Evolutionary conservation across 1,140 invertebrate species (phyloP).

Genomic region (Diploscapter pachys): DNA sequence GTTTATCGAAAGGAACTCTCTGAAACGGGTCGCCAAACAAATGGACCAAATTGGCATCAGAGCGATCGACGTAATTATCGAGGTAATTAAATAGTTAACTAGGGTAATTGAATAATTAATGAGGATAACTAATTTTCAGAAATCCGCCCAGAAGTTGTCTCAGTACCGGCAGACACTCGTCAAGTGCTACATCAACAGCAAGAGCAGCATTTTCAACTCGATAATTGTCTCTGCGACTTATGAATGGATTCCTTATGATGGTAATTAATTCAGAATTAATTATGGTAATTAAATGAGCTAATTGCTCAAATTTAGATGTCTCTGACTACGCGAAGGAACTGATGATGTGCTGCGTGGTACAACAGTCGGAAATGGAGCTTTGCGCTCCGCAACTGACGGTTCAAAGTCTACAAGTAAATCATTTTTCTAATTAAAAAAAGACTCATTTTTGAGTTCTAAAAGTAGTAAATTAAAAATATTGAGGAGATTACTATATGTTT

Average conservation of each 20-base stretch:
- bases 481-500: no score
- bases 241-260: conserved; percentile 19
- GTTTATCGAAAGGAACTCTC: conserved; percentile 47
- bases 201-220: conserved; percentile 10
- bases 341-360: conserved; percentile 52
- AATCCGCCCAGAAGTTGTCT: conserved; percentile 35
- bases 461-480: neutral
- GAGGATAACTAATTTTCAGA: conserved; percentile 3
- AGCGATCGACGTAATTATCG: conserved; percentile 49
- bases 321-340: conserved; percentile 57
- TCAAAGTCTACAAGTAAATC: conserved; percentile 18
- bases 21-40: conserved; percentile 48
- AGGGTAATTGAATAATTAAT: neutral
- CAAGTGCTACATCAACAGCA: conserved; percentile 8
- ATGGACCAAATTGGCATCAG: conserved; percentile 54
- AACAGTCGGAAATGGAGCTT: conserved; percentile 52
- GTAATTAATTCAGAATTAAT: neutral
- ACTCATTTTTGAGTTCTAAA: conserved; percentile 11
- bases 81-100: conserved; percentile 27
- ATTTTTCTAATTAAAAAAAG: neutral
- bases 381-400: conserved; percentile 44
- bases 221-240: conserved; percentile 10
- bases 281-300: neutral
- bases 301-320: conserved; percentile 45
- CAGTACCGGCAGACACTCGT: conserved; percentile 1